phyloP scores from a whole-genome alignment of 2,113 vertebrate genomes.

The Ellobius talpinus region DNA sequence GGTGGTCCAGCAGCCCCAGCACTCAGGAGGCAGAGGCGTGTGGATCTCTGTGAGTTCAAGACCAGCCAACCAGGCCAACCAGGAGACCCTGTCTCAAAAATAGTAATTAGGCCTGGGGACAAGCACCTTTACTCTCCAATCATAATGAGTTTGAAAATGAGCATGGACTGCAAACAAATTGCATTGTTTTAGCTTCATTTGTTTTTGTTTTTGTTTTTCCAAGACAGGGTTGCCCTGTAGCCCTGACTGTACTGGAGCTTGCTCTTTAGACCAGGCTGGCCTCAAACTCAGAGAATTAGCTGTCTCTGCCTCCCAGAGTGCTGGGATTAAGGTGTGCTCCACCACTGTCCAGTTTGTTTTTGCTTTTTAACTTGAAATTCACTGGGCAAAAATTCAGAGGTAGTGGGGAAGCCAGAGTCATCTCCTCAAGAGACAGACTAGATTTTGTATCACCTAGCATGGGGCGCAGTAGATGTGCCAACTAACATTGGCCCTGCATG shows the following conservation, averaged over 20 bases:
- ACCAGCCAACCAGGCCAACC: background rate
- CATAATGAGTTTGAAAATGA: background rate
- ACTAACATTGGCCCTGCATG: background rate
- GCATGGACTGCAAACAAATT: background rate
- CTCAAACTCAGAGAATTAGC: background rate
- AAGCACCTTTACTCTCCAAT: background rate
- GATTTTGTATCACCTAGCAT: background rate
- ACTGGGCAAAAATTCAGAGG: background rate
- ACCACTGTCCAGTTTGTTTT: background rate
- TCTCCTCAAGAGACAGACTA: background rate
- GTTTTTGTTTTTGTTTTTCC: background rate
- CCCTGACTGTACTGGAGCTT: background rate
- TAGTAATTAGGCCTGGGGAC: background rate
- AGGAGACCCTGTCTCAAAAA: background rate
- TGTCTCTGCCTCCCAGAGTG: background rate
- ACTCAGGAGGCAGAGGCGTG: background rate
- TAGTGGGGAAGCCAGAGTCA: background rate
- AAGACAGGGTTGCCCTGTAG: background rate
- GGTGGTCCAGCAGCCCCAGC: background rate
- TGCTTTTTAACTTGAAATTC: conserved; percentile 56
- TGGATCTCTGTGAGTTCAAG: background rate
- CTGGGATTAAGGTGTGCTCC: background rate
- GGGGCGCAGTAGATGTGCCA: background rate
- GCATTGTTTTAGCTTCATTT: background rate
- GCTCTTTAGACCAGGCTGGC: background rate